Evolutionary conservation across 2,888 invertebrate genomes (phyloP).

Genomic region (Pelosia muscerda): DNA sequence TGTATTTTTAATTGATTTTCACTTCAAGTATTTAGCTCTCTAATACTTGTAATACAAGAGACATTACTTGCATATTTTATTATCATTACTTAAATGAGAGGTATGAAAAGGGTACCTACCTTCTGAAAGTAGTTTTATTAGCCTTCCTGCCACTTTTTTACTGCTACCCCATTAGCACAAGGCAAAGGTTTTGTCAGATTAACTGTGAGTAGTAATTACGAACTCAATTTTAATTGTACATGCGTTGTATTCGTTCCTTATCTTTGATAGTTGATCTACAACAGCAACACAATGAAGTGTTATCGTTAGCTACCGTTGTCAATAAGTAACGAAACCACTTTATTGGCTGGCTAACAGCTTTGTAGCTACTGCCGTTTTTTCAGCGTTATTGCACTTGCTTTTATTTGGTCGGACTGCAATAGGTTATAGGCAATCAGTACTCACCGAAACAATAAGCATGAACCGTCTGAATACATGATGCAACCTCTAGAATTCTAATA

Average conservation of each 20-base stretch:
- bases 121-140: no score
- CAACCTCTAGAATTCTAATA: slow-evolving; percentile 7
- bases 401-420: not conserved
- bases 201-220: no score
- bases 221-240: no score
- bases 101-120: not conserved
- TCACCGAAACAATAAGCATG: not conserved
- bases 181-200: no score
- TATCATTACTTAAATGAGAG: not conserved
- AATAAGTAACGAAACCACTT: no score
- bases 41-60: not conserved
- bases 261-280: no score
- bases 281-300: no score
- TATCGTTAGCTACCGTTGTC: no score
- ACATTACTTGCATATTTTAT: not conserved
- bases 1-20: not conserved
- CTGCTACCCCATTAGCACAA: no score
- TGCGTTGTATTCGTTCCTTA: no score
- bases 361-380: not conserved
- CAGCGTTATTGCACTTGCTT: not conserved
- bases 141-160: no score
- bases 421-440: not conserved
- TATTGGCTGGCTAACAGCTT: no score
- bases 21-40: not conserved
- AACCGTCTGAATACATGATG: not conserved